Percentiles rank a stretch among this genome's conserved stretches.
Conservation (phyloP, 2,888 invertebrate species). For the Ferrisia virgata region DNA sequence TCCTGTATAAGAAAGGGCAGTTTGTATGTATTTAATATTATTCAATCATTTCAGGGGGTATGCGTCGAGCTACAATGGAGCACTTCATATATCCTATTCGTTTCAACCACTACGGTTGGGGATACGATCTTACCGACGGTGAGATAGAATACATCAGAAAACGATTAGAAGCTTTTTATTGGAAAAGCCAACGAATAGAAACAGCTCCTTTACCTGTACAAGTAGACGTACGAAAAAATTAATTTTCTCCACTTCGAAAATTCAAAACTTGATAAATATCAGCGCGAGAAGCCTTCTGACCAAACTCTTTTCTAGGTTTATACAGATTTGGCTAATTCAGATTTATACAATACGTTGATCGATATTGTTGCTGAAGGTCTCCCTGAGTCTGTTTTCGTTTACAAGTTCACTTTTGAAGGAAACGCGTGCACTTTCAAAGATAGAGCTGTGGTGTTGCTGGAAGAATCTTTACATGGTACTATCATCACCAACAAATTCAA, state of each 20-base stretch:
- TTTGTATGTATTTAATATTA: neutral
- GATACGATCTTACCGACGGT: neutral
- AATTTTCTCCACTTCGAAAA: neutral
- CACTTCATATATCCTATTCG: neutral
- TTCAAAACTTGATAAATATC: neutral
- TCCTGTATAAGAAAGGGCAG: no score
- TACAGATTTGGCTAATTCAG: neutral
- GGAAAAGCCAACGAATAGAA: neutral
- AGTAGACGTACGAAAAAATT: neutral
- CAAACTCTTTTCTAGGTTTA: neutral
- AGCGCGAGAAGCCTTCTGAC: neutral
- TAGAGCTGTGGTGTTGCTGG: neutral
- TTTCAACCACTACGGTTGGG: neutral
- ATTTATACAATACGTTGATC: neutral
- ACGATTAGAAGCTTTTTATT: neutral
- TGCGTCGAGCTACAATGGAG: neutral
- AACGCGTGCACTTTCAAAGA: neutral
- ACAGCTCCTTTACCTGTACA: neutral
- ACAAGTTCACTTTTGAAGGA: neutral
- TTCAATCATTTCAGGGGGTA: neutral
- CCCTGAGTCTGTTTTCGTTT: neutral
- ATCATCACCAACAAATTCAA: no score
- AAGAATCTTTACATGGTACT: neutral
- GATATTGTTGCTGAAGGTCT: neutral
- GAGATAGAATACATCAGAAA: neutral